A percentile compares a stretch with the other conserved stretches of the same genome.
These are phyloP conservation scores for Umimayanthus kanabou DNA, from an alignment of 92 coral and sea anemone species.

Conservation along the genomic window DNA sequence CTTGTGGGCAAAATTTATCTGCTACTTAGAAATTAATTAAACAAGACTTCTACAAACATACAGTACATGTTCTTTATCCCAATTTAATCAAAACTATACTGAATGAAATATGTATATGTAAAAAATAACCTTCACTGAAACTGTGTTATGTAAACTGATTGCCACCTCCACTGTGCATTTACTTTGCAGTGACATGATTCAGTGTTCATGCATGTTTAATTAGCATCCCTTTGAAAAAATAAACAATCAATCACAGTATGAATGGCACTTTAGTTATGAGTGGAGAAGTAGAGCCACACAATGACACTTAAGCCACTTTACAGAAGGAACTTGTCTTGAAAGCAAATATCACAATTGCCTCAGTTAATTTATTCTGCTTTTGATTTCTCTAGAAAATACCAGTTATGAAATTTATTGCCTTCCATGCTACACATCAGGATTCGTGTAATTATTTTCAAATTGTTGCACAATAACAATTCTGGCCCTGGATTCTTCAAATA, in stretches of 20 bases:
- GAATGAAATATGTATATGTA: background rate
- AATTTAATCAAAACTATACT: too few species aligned
- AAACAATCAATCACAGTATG: background rate
- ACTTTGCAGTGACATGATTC: too few species aligned
- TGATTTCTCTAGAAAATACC: background rate
- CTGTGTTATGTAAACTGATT: too few species aligned
- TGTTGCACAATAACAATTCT: background rate
- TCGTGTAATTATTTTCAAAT: too few species aligned
- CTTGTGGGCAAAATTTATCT: background rate
- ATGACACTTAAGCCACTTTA: conserved; percentile 1
- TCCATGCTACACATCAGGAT: background rate
- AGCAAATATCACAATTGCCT: background rate
- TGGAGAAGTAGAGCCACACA: background rate
- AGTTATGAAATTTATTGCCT: background rate
- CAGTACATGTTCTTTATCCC: too few species aligned
- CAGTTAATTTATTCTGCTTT: background rate
- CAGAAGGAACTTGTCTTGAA: background rate
- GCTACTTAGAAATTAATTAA: background rate
- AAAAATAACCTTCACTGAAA: background rate
- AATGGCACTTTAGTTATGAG: background rate
- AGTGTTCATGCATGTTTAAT: background rate
- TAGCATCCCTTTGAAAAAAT: background rate
- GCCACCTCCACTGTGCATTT: too few species aligned
- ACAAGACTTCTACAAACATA: background rate
- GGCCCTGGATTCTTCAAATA: background rate